phyloP scores from a whole-genome alignment of 64 coral and sea anemone genomes.

The Stichodactyla mertensii region DNA sequence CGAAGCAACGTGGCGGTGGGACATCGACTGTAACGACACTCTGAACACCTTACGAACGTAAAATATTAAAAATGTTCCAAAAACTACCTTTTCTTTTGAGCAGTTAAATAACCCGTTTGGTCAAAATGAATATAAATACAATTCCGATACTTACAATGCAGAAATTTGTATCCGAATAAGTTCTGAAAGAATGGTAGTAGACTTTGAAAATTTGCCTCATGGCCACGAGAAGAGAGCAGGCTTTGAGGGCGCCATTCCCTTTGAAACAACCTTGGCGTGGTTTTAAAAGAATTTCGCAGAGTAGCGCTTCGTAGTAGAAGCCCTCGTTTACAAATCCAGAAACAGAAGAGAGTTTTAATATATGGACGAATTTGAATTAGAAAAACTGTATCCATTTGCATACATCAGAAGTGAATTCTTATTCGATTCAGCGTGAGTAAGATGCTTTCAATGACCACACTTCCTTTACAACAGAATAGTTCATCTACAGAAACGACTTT shows the following conservation, averaged over 20 bases:
- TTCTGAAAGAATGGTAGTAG: neutral
- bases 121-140: neutral
- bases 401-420: conserved; percentile 77
- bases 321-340: conserved; percentile 75
- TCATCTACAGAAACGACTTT: neutral
- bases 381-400: conserved; percentile 98
- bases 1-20: conserved; percentile 4
- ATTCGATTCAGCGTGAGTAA: conserved; percentile 3
- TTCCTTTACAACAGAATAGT: neutral
- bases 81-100: neutral
- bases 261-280: neutral
- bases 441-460: neutral
- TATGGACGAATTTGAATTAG: conserved; percentile 99
- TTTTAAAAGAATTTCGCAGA: neutral
- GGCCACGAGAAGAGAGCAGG: neutral
- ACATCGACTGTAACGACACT: conserved; percentile 15
- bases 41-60: neutral
- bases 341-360: conserved; percentile 82
- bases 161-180: neutral
- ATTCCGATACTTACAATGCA: neutral
- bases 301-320: neutral
- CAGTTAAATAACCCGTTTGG: neutral
- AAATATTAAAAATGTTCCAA: neutral
- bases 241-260: neutral
- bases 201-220: neutral